These are phyloP conservation scores for Sarotherodon lohbergeri DNA, from an alignment of 2,113 vertebrate genomes.

Conservation along the genomic window DNA sequence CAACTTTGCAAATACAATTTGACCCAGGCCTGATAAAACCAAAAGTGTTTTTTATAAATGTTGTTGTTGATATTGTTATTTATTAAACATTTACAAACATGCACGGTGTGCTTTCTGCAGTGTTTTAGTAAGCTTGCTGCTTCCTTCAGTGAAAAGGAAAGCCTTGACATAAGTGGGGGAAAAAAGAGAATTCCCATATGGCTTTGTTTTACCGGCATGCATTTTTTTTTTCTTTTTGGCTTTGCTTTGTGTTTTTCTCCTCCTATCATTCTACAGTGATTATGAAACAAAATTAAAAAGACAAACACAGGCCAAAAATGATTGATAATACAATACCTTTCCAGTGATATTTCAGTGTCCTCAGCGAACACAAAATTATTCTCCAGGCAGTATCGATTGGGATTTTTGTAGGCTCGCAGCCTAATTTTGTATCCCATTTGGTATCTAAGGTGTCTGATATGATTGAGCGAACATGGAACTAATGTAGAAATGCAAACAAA, in stretches of 20 bases:
- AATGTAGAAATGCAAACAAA: background rate
- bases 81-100: slow-evolving; percentile 70
- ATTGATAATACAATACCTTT: background rate
- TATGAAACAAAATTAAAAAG: background rate
- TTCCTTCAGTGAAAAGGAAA: background rate
- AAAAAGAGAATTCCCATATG: background rate
- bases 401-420: background rate
- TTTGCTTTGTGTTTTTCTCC: slow-evolving; percentile 8
- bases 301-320: background rate
- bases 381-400: background rate
- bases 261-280: background rate
- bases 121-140: background rate
- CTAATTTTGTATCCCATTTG: background rate
- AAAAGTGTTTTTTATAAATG: slow-evolving; percentile 46
- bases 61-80: slow-evolving; percentile 69
- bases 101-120: slow-evolving; percentile 11
- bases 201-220: slow-evolving; percentile 5
- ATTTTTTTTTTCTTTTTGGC: background rate
- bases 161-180: background rate
- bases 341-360: background rate
- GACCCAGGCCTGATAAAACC: slow-evolving; percentile 47
- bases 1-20: slow-evolving; percentile 33
- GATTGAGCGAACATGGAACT: background rate
- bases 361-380: background rate
- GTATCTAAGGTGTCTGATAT: background rate